Conservation (phyloP, 2,113 vertebrate species). For the Mus spicilegus region DNA sequence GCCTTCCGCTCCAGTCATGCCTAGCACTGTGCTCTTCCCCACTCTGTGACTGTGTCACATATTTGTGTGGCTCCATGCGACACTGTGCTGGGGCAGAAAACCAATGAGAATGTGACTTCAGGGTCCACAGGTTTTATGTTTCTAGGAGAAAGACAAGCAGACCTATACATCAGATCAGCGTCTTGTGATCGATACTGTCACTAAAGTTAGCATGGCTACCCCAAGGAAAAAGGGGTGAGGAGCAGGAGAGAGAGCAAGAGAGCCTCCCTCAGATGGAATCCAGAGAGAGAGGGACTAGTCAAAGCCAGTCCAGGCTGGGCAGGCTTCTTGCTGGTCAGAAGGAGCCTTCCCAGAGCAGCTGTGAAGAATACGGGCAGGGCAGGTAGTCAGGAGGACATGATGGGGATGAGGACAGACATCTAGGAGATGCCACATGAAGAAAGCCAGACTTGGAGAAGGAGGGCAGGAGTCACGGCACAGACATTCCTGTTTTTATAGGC, state of each 20-base stretch:
- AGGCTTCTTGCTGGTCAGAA: not conserved
- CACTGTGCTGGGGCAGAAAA: not conserved
- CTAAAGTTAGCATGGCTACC: not conserved
- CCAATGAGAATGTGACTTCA: not conserved
- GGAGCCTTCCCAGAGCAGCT: not conserved
- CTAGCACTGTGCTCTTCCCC: not conserved
- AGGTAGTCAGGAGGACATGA: not conserved
- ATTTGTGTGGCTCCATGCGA: not conserved
- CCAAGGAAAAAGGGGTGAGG: not conserved
- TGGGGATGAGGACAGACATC: too few species aligned
- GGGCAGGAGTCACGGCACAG: too few species aligned
- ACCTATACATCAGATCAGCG: not conserved
- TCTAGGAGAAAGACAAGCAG: not conserved
- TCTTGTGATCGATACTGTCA: not conserved
- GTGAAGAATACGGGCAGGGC: not conserved
- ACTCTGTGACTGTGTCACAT: not conserved
- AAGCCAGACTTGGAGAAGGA: not conserved
- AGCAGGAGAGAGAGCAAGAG: not conserved
- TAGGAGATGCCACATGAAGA: not conserved
- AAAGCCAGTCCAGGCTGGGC: not conserved
- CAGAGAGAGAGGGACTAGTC: too few species aligned
- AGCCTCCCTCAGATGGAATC: accelerated
- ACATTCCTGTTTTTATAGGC: not conserved
- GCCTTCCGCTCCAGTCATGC: not conserved
- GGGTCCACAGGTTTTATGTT: not conserved